These are phyloP conservation scores for Palloptera scutellata DNA, from an alignment of 2,888 invertebrate species.

Conservation along the genomic window DNA sequence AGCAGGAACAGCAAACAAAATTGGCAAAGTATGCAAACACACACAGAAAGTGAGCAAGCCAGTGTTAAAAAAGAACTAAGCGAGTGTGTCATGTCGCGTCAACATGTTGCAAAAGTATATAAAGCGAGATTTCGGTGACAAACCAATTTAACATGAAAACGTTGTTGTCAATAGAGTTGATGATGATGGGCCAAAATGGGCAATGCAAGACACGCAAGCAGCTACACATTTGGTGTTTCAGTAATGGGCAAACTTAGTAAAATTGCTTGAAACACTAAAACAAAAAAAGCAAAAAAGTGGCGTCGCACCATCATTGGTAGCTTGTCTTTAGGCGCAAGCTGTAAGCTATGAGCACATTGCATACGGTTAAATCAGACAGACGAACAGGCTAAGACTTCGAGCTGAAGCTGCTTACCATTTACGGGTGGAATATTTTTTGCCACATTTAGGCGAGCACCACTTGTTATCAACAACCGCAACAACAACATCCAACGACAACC, in stretches of 20 bases:
- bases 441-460: too few species aligned
- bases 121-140: conserved; percentile 19
- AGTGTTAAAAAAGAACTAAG: not conserved
- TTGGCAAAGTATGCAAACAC: not conserved
- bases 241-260: conserved; percentile 13
- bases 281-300: conserved; percentile 16
- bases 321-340: conserved; percentile 17
- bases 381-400: too few species aligned
- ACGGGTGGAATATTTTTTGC: too few species aligned
- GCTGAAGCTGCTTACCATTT: too few species aligned
- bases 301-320: conserved; percentile 26
- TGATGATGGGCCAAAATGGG: conserved; percentile 22
- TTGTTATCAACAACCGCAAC: too few species aligned
- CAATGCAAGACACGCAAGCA: conserved; percentile 13
- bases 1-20: conserved; percentile 1
- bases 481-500: too few species aligned
- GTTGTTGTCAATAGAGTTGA: conserved; percentile 18
- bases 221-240: conserved; percentile 20
- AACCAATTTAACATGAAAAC: not conserved
- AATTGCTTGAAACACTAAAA: not conserved
- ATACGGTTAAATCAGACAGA: too few species aligned
- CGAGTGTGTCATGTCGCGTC: conserved; percentile 18
- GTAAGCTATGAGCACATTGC: conserved; percentile 8
- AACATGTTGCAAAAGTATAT: conserved; percentile 17
- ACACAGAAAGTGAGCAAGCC: not conserved